A percentile compares a stretch with the other conserved stretches of the same genome.
These are phyloP conservation scores for Acheta domesticus DNA, from an alignment of 2,888 invertebrate genomes.

Conservation along the genomic window DNA sequence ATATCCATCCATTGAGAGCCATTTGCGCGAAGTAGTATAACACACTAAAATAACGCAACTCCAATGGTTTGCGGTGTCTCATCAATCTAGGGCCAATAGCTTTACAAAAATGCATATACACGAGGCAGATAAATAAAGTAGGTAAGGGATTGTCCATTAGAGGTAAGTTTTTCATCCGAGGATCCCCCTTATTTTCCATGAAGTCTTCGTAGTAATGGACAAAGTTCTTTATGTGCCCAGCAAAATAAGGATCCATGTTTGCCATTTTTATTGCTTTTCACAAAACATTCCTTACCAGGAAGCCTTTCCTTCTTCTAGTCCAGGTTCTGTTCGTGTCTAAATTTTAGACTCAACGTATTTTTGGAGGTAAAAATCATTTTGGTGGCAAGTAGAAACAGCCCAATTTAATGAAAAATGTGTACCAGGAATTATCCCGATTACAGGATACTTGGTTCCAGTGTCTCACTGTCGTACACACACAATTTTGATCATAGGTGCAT, in stretches of 20 bases:
- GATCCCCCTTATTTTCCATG: background rate
- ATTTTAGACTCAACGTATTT: no score
- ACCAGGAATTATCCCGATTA: no score
- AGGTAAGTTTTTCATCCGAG: background rate
- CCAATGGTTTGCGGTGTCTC: constrained; percentile 1
- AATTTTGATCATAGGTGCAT: no score
- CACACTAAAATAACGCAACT: background rate
- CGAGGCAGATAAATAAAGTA: background rate
- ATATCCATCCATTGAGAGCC: background rate
- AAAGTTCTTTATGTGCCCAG: background rate
- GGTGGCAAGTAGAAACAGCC: no score
- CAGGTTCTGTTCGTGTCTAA: no score
- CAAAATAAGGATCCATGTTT: background rate
- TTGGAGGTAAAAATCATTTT: no score
- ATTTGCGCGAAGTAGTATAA: background rate
- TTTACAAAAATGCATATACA: background rate
- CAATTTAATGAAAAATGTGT: no score
- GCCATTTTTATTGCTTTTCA: background rate
- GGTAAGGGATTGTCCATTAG: background rate
- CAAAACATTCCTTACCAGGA: no score
- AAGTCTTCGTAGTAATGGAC: background rate
- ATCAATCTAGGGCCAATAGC: background rate
- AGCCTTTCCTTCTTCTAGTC: no score
- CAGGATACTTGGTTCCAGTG: no score
- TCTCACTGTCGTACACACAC: no score